A percentile compares a stretch with the other conserved stretches of the same genome.
Evolutionary conservation across 2,888 invertebrate genomes (phyloP).

Genomic region (Acanthosepion pharaonis): DNA sequence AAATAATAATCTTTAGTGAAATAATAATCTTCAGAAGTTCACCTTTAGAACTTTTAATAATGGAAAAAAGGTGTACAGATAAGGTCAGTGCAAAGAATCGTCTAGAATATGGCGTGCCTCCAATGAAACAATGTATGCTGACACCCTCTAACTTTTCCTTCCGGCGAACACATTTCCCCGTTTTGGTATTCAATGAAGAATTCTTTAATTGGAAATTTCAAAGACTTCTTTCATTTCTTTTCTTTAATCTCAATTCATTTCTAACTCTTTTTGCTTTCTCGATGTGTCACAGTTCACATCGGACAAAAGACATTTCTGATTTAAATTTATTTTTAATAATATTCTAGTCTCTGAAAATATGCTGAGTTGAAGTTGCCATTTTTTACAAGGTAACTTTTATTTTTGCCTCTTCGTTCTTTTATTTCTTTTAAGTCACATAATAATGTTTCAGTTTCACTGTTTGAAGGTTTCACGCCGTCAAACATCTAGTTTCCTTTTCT

Average conservation of each 20-base stretch:
- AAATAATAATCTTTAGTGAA: background rate
- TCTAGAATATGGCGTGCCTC: background rate
- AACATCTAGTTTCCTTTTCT: too few relatives aligned
- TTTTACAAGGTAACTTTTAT: background rate
- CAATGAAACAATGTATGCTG: background rate
- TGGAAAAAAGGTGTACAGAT: background rate
- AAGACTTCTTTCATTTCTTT: background rate
- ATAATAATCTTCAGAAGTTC: background rate
- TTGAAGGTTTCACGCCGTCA: too few relatives aligned
- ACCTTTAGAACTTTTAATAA: background rate
- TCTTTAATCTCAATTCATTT: background rate
- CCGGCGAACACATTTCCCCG: background rate
- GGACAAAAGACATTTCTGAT: background rate
- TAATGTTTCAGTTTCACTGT: too few relatives aligned
- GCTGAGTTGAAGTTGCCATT: background rate
- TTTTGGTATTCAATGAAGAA: background rate
- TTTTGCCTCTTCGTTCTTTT: too few relatives aligned
- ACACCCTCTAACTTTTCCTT: background rate
- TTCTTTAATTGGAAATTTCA: background rate
- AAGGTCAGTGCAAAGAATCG: background rate
- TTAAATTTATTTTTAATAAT: background rate
- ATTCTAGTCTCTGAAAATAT: background rate
- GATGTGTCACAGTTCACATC: background rate
- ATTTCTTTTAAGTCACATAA: too few relatives aligned
- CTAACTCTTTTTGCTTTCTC: background rate